Percentiles rank a stretch among this genome's conserved stretches.
These are phyloP conservation scores for Eulemur coronatus DNA, from an alignment of 2,797 vertebrate genomes.

Conservation along the genomic window DNA sequence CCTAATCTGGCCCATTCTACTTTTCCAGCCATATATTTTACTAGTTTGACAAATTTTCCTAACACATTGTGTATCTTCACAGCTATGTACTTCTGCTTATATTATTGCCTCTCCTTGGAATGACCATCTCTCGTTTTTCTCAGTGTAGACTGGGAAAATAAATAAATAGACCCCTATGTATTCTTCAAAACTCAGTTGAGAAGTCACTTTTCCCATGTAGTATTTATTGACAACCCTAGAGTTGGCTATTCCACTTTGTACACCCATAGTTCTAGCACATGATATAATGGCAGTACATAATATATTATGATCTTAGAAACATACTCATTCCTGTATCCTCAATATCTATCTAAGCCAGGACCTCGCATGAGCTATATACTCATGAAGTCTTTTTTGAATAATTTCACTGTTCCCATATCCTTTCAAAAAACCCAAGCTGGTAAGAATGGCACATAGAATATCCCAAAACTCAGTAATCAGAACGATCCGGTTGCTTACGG, in stretches of 20 bases:
- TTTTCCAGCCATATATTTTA: not conserved
- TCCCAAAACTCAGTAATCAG: not conserved
- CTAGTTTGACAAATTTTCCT: not conserved
- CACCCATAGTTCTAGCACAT: not conserved
- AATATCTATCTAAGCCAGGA: not conserved
- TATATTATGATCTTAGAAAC: not conserved
- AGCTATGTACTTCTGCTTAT: not conserved
- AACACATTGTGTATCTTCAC: not conserved
- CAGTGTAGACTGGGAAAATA: not conserved
- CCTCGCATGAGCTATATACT: not conserved
- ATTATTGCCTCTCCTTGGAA: not conserved
- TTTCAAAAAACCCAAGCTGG: not conserved
- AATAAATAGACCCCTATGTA: not conserved
- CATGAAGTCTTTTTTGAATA: not conserved
- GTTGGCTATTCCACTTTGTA: not conserved
- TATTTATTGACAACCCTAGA: not conserved
- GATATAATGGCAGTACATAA: not conserved
- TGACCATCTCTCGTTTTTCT: not conserved
- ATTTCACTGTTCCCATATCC: not conserved
- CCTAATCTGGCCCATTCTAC: not conserved
- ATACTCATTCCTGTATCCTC: not conserved
- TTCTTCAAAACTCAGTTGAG: not conserved
- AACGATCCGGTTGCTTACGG: not conserved
- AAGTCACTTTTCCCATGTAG: not conserved
- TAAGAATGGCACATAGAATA: not conserved